A percentile compares a stretch with the other conserved stretches of the same genome.
phyloP scores from a whole-genome alignment of 2,888 invertebrate genomes.

The Onchidella celtica region DNA sequence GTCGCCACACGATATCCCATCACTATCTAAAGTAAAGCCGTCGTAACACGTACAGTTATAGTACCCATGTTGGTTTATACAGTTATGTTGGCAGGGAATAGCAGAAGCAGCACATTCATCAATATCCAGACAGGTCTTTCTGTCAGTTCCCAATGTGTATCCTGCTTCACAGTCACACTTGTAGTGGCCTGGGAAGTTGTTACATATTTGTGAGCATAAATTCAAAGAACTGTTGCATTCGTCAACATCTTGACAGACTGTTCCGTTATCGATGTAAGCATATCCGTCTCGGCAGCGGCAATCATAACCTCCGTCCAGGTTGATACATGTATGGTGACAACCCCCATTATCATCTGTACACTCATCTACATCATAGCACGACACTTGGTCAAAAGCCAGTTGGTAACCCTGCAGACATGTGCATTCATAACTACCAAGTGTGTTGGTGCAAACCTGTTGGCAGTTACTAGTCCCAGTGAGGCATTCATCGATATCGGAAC shows the following conservation, averaged over 20 bases:
- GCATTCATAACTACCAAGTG: neutral
- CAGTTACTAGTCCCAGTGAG: neutral
- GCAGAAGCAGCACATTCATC: neutral
- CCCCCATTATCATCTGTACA: neutral
- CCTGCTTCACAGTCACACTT: slow-evolving; percentile 53
- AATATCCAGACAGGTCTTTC: neutral
- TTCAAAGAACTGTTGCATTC: slow-evolving; percentile 50
- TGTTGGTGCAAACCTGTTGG: neutral
- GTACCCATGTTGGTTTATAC: neutral
- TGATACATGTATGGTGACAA: neutral
- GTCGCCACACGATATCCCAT: neutral
- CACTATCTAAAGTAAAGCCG: neutral
- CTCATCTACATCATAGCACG: slow-evolving; percentile 2
- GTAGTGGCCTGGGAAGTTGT: slow-evolving; percentile 57
- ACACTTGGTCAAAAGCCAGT: neutral
- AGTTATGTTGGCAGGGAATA: neutral
- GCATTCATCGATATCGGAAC: neutral
- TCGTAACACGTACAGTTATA: neutral
- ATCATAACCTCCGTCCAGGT: neutral
- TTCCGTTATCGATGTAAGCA: neutral
- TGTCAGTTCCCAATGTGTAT: neutral
- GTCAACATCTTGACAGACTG: slow-evolving; percentile 48
- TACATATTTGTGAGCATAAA: slow-evolving; percentile 58
- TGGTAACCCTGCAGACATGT: neutral
- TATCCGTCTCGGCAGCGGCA: neutral